Conservation (phyloP, 2,888 invertebrate genomes). For the Herminia tarsipennalis region DNA sequence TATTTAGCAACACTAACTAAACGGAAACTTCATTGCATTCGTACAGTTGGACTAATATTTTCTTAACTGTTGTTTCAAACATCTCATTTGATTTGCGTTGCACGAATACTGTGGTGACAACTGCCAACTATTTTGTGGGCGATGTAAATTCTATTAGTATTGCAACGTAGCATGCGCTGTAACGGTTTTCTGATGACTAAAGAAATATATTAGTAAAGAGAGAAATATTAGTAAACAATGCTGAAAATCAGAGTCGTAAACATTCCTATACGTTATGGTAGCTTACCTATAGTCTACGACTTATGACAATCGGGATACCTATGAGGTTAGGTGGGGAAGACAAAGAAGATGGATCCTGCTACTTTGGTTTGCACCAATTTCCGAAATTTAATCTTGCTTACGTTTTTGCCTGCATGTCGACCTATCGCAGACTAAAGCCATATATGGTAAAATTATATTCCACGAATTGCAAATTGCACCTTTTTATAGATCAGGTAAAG, state of each 20-base stretch:
- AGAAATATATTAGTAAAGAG: neutral
- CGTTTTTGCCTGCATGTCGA: too few relatives aligned
- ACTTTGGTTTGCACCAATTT: too few relatives aligned
- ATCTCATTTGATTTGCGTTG: conserved; percentile 27
- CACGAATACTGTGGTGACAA: conserved; percentile 24
- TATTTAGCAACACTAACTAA: conserved; percentile 23
- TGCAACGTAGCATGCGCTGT: neutral
- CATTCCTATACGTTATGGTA: too few relatives aligned
- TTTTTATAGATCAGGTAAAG: too few relatives aligned
- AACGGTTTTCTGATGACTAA: neutral
- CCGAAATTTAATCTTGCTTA: too few relatives aligned
- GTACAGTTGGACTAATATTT: conserved; percentile 40
- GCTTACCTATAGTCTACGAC: too few relatives aligned
- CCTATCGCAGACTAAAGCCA: too few relatives aligned
- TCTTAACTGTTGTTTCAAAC: conserved; percentile 31
- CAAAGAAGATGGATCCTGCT: too few relatives aligned
- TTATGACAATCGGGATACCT: too few relatives aligned
- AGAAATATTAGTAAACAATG: neutral
- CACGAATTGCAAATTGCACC: too few relatives aligned
- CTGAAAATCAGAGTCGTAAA: conserved; percentile 3
- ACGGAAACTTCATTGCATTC: conserved; percentile 35
- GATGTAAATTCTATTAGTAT: conserved; percentile 2
- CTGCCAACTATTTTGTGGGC: conserved; percentile 9
- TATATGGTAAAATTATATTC: too few relatives aligned
- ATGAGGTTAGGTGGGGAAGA: too few relatives aligned